A percentile compares a stretch with the other conserved stretches of the same genome.
These are phyloP conservation scores for Chromoteleia sp. DNA, from an alignment of 2,888 invertebrate genomes.

Conservation along the genomic window DNA sequence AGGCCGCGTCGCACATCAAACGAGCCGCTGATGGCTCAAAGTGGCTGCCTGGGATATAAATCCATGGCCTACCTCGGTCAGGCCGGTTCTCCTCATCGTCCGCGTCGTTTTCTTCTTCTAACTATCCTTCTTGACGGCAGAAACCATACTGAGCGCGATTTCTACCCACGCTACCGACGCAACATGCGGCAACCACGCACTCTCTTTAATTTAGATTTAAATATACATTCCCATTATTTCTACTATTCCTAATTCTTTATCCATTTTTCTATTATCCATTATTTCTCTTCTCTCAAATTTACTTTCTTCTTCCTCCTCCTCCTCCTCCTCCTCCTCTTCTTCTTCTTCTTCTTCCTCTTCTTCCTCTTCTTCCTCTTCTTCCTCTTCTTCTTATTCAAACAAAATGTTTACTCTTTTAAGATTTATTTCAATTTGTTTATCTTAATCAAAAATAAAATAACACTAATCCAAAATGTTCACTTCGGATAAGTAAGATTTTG, in stretches of 20 bases:
- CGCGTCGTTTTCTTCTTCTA: conserved; percentile 66
- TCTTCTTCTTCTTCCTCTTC: no score
- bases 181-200: conserved; percentile 53
- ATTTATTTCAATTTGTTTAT: no score
- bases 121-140: conserved; percentile 61
- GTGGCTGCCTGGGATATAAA: conserved; percentile 84
- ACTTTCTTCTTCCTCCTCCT: no score
- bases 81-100: conserved; percentile 68
- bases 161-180: conserved; percentile 65
- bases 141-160: conserved; percentile 63
- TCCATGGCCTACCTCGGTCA: conserved; percentile 82
- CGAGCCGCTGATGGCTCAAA: conserved; percentile 85
- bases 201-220: conserved; percentile 26
- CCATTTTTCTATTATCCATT: conserved; percentile 5
- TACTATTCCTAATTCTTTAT: neutral
- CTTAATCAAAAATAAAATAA: no score
- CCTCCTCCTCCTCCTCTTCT: no score
- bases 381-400: no score
- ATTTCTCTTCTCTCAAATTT: no score
- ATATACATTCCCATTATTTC: conserved; percentile 10
- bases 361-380: no score
- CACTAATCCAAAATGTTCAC: no score
- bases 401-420: no score
- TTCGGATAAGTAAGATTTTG: no score
- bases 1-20: conserved; percentile 84